A percentile compares a stretch with the other conserved stretches of the same genome.
phyloP scores from a whole-genome alignment of 2,113 vertebrate genomes.

The Meriones unguiculatus region DNA sequence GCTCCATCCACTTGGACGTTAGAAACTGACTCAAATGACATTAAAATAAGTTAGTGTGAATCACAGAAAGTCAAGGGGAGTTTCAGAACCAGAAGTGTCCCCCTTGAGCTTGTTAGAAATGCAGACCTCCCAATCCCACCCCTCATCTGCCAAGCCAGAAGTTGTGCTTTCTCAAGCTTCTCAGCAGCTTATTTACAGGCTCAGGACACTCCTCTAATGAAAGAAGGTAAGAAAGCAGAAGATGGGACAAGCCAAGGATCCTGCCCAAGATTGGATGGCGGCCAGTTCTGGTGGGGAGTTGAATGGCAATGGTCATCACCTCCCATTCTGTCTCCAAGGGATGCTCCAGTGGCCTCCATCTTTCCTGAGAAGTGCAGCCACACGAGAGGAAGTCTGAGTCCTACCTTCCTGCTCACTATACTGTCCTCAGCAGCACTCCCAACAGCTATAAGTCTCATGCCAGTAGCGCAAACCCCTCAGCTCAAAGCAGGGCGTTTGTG shows the following conservation, averaged over 20 bases:
- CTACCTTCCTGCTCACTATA: not conserved
- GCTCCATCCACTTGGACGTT: not conserved
- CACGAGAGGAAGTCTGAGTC: not conserved
- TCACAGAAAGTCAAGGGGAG: not conserved
- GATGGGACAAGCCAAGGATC: not conserved
- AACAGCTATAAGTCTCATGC: not conserved
- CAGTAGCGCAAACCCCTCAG: not conserved
- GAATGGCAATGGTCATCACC: not conserved
- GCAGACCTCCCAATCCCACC: too few relatives aligned
- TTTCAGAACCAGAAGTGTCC: accelerated
- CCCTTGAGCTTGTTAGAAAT: not conserved
- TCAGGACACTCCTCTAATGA: too few relatives aligned
- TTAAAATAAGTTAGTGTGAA: not conserved
- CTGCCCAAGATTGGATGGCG: not conserved
- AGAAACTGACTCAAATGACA: not conserved
- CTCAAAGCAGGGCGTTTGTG: not conserved
- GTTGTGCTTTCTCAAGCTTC: accelerated
- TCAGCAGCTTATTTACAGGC: too few relatives aligned
- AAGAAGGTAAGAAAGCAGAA: not conserved
- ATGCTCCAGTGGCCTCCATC: not conserved
- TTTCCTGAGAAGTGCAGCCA: not conserved
- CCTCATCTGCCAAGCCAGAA: not conserved
- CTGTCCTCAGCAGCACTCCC: not conserved
- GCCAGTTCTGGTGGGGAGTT: not conserved
- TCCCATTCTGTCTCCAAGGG: not conserved